Evolutionary conservation across 2,113 vertebrate genomes (phyloP), one percentile per base, ranked within the genome.

Genomic region (Trinectes maculatus): DNA sequence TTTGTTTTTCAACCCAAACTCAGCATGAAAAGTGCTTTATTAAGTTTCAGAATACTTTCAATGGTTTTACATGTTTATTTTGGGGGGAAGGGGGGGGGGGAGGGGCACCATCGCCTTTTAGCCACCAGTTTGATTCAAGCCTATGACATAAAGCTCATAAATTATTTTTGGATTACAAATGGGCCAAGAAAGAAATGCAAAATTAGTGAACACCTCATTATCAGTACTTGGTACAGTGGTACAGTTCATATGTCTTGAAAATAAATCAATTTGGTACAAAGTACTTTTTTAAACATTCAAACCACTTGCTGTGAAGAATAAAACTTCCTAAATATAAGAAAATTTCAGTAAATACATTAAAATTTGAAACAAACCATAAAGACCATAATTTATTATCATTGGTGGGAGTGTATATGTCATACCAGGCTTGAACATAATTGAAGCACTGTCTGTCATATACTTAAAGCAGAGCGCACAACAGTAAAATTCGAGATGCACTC

Each of bases 11-110:
- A 74, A 74, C 68, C 53, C 44, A 54, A 76, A 79, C 51, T 80
- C 73, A 57, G 75, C 71, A 74, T 74, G 54, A 89, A 89, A 89
- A 90, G 71, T 87, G 83, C 80, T 84, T 85, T 84, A 74, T 75
- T 82, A 74, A 69, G 46, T 37, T 82, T 65, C 15, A 48, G 51
- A 84, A 83, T 76, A 81, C 62, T 79, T 86, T 79, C 37, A 72
- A 62, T 66, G 15, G 62, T 65, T 71, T 40, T 77, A 79, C 48
- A 74, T 73, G 55, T 58, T n/a, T 34, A 57, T 53, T 70, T 64
- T 22, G 58, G 66, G 68, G 79, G 79, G 3, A 16, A n/a, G 15
- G 15, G 37, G 37, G 4, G 1, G 18, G 43, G 33, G 33, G 33
- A 34, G 49, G 49, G n/a, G 47, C 44, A 55, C 25, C 59, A 52